Base-by-base conservation (phyloP, 2,888 invertebrate genomes). In the Napeogenes sylphis region DNA sequence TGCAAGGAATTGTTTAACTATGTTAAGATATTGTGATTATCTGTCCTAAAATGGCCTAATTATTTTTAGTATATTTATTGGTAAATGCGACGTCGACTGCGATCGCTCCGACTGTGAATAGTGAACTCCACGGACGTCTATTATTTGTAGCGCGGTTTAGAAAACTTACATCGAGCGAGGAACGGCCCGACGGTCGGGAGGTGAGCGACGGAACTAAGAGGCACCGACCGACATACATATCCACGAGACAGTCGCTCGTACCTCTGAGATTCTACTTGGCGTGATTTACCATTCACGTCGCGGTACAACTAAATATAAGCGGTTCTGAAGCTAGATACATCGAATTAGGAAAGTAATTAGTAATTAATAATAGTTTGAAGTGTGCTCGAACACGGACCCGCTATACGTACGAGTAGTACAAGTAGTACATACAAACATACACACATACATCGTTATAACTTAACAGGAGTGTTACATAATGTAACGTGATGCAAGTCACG, bases 41-140 rank as follows among this genome's bases (percentile, higher is more conserved):
- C 85, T 88, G 87, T 89, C 89, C 90, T 88, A 87, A 84, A 84
- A 90, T 84, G 90, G 90, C 90, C 90, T 90, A 90, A 90, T 87
- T 90, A 89, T 86, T 85, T 79, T 84, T 87, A 90, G 83, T 83
- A 77, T 87, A 85, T 85, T 85, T 86, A 85, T 83, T 84, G 76
- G 79, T 85, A 85, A 82, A 79, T 78, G 84, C 82, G 85, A 81
- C 79, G 82, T 83, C 70, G 73, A 80, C 85, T 89, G 87, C 87
- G 86, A 87, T 87, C 79, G 82, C 78, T 79, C 75, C 71, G 79
- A 76, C 79, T 65, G 63, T 62, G 65, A 59, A 64, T 61, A 45
- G 62, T 60, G 46, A 53, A 78, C 71, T 74, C 74, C 76, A 73
- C 70, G 67, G 71, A 67, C 55, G 51, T 45, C 53, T 64, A 51